Percentiles rank a stretch among this genome's conserved stretches.
phyloP scores from a whole-genome alignment of 2,888 invertebrate species.

The Taphrorychus bicolor region DNA sequence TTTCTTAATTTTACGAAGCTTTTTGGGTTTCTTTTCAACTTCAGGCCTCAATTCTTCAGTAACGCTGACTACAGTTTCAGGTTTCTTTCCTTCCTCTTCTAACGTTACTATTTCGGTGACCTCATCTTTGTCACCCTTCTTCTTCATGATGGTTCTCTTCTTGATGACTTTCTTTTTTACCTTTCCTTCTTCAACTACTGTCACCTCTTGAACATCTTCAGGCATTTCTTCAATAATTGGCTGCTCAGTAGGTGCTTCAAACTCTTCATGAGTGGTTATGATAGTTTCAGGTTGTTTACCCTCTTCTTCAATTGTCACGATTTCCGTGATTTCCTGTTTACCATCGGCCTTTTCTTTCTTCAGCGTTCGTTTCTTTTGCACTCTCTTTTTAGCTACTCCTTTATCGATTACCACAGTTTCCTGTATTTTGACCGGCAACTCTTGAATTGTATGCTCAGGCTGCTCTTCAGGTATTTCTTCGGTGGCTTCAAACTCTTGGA shows the following conservation, averaged over 20 bases:
- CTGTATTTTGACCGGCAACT: constrained; percentile 46
- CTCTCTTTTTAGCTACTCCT: constrained; percentile 51
- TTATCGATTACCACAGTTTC: constrained; percentile 49
- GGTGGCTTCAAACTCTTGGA: constrained; percentile 40
- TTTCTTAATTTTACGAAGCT: constrained; percentile 43
- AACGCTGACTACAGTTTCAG: constrained; percentile 47
- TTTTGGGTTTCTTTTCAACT: constrained; percentile 31
- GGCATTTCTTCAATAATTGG: constrained; percentile 48
- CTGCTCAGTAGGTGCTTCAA: constrained; percentile 10
- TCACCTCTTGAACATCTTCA: constrained; percentile 49
- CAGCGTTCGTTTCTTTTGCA: constrained; percentile 56
- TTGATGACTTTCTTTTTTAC: constrained; percentile 53
- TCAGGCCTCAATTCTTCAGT: constrained; percentile 7
- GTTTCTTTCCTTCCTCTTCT: constrained; percentile 48
- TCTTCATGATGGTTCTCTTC: constrained; percentile 55
- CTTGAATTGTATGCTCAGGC: constrained; percentile 48
- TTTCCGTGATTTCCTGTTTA: constrained; percentile 54
- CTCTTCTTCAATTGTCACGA: constrained; percentile 48
- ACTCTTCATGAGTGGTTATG: constrained; percentile 34
- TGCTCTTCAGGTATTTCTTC: constrained; percentile 45
- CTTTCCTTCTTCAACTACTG: constrained; percentile 55
- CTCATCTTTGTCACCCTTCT: constrained; percentile 51
- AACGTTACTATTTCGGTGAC: constrained; percentile 50
- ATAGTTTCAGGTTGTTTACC: constrained; percentile 46
- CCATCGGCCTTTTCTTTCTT: constrained; percentile 58